Percentiles rank a stretch among this genome's conserved stretches.
phyloP scores from a whole-genome alignment of 2,888 invertebrate genomes.

The Macropis europaea region DNA sequence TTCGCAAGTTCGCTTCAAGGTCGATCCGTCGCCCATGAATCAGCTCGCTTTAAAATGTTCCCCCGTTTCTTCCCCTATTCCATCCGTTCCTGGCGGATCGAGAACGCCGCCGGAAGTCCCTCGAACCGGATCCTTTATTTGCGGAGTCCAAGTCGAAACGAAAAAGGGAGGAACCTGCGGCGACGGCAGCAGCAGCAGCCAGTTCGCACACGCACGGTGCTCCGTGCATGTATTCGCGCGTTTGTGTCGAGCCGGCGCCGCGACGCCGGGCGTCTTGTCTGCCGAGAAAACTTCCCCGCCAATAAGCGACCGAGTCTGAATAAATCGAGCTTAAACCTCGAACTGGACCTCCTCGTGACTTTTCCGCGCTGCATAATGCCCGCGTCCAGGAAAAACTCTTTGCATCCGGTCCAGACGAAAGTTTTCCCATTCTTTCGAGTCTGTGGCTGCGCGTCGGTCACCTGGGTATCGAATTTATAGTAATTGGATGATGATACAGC shows the following conservation, averaged over 20 bases:
- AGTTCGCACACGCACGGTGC: slow-evolving; percentile 2
- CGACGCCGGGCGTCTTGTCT: slow-evolving; percentile 68
- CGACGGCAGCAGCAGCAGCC: not conserved
- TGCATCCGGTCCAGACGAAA: not conserved
- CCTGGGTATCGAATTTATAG: no score
- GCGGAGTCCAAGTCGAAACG: slow-evolving; percentile 14
- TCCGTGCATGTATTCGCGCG: not conserved
- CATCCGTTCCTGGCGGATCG: not conserved
- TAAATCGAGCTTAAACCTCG: slow-evolving; percentile 69
- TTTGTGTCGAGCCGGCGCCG: slow-evolving; percentile 59
- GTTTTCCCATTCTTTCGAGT: no score
- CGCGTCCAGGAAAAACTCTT: not conserved
- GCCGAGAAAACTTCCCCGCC: slow-evolving; percentile 69
- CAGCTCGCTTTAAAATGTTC: no score
- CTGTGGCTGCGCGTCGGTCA: no score
- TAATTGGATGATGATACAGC: no score
- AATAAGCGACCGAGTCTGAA: slow-evolving; percentile 69
- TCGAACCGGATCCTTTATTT: slow-evolving; percentile 47
- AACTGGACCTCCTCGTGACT: slow-evolving; percentile 40
- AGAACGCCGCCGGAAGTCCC: slow-evolving; percentile 18
- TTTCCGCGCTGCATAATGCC: slow-evolving; percentile 5
- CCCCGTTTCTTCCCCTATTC: not conserved
- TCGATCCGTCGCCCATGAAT: no score
- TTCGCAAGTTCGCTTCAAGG: no score
- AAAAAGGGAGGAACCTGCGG: not conserved